Base-by-base conservation (phyloP, 2,797 vertebrate genomes). In the Cyclopterus lumpus region DNA sequence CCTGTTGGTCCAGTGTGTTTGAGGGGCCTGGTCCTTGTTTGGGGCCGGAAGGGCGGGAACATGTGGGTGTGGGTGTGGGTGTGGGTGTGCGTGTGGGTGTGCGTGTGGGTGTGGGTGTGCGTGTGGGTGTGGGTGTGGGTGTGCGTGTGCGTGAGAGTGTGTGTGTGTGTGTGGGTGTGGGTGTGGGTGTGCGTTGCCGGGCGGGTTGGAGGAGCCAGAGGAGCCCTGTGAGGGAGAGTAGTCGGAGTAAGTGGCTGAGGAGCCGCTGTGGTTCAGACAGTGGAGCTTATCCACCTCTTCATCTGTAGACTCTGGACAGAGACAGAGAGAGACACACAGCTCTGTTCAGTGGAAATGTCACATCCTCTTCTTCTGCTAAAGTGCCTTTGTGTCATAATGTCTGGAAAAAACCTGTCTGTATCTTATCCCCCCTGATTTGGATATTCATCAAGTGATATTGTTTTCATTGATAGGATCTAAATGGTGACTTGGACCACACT, bases 221-320 rank as follows among this genome's bases (percentile, higher is more conserved):
- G 98, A 99, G 82, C 97, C 98, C 92, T 99, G 98, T 38, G 98
- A 99, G 78, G 98, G 98, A 42, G 98, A 99, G 93, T 99, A 99
- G 95, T 99, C 98, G 18, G 98, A 99, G 93, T 99, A 99, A 89
- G 98, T 99, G 92, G 97, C 98, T 49, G 98, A 99, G 91, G 98
- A 99, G 91, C 98, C 97, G 77, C 98, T 99, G 95, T 99, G 98
- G 94, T 99, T 99, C 93, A 97, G 94, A 95, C 97, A 97, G 88
- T 99, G 98, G 91, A 97, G 95, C 95, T 99, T 99, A 93, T 99
- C 98, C 83, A 95, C 95, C 92, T 99, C 98, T 81, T 99, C 98
- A 88, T 99, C 98, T 54, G 97, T 99, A 49, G 98, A 99, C 90
- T 99, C 98, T 99, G 95, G 83, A 86, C 22, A 49, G 60, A 85